Evolutionary conservation across 2,113 vertebrate species (phyloP), one percentile per base, ranked within the genome.

Genomic region (Marmota flaviventris): DNA sequence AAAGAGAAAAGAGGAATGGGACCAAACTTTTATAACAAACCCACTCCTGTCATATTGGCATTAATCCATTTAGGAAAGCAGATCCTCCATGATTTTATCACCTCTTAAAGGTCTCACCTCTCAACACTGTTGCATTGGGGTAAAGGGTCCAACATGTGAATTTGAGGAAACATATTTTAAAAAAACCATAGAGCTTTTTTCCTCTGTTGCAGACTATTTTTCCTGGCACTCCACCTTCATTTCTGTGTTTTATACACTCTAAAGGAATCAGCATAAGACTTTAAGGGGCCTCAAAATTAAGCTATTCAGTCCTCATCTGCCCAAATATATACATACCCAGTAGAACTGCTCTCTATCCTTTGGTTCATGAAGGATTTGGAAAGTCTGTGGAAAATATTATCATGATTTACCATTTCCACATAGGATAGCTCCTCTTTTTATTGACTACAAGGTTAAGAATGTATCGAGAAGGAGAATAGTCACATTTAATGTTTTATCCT

Each of bases 21-120:
- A 20, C 20, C 79, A 78, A 69, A 32, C 37, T 83, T 4, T 58
- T 56, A n/a, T 18, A 32, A n/a, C 7, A 77, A 27, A 13, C 10
- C 1, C 4, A 7, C 24, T 8, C 32, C 37, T n/a, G 12, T 34
- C 67, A 3, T 18, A 8, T 17, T 4, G 10, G 51, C 6, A 61
- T 25, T 8, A 65, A n/a, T 17, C 17, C 63, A 3, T 45, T 42
- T 25, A 9, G 8, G 24, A 61, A 76, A 45, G 27, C 24, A 58
- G 37, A 58, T 8, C 32, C 17, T 72, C 34, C 20, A 14, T 25
- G 39, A 51, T 25, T 9, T 45, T 22, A 29, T 51, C 4, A 11
- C n/a, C 16, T 72, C 85, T 70, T 81, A 9, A 9, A 9, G n/a
- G n/a, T 69, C 53, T 32, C 10, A 8, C 8, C 58, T 37, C 32